phyloP scores from a whole-genome alignment of 2,113 vertebrate genomes.

The Ivindomyrus marchei region DNA sequence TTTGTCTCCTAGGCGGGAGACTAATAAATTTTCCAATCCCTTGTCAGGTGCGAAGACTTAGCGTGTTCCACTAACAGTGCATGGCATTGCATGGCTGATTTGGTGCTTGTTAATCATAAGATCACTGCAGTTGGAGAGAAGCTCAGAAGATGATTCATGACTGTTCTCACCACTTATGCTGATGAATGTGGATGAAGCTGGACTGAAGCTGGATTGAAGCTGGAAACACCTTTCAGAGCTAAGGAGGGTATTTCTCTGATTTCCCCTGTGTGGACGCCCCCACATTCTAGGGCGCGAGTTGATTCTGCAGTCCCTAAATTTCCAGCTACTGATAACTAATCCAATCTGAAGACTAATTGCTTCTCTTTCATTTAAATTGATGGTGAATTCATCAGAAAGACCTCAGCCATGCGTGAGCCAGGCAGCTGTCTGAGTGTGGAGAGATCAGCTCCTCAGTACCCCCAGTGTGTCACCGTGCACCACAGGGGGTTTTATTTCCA shows the following conservation, averaged over 20 bases:
- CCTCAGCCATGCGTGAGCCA: neutral
- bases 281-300: neutral
- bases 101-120: neutral
- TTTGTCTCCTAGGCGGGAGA: neutral
- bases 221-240: neutral
- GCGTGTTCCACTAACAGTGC: neutral
- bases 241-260: neutral
- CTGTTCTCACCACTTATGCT: neutral
- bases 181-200: neutral
- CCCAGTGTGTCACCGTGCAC: neutral
- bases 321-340: neutral
- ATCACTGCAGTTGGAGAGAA: neutral
- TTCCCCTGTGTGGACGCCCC: neutral
- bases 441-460: neutral
- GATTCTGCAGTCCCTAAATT: neutral
- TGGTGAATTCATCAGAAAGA: neutral
- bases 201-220: neutral
- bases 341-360: neutral
- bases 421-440: neutral
- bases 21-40: neutral
- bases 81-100: neutral
- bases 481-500: neutral
- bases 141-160: neutral
- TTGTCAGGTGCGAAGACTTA: neutral
- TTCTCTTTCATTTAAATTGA: neutral